Base-by-base conservation (phyloP, 2,888 invertebrate genomes). In the Drosophila multiciliata region DNA sequence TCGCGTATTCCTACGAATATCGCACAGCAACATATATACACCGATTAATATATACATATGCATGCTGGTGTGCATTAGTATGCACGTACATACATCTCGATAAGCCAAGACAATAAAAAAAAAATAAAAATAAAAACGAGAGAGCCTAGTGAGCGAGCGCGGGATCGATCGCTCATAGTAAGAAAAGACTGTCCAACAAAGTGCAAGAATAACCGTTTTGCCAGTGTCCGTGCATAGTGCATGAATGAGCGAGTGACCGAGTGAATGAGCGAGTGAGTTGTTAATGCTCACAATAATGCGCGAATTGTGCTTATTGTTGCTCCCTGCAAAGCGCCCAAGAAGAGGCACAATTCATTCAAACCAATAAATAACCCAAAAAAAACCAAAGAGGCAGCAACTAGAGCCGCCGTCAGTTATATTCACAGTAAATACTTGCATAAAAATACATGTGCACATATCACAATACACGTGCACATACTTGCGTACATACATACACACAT, bases 171-270 rank as follows among this genome's bases (percentile, higher is more conserved):
- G 52, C 48, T 23, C 29, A 35, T 23, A 38, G 40, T 11, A 54
- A 26, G 20, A 57, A 62, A 57, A 66, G 11, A 17, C 0, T 67
- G 59, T 77, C 73, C 78, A 78, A 81, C 78, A 78, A 81, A 69
- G 69, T 78, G 78, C 57, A 81, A 69, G 73, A 81, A 67, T 54
- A 66, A 81, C 68, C 65, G 59, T 75, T 75, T 74, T 55, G 50
- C 50, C 58, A 62, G 69, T 75, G 65, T 59, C 40, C 63, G 74
- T 74, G 59, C 62, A 48, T 55, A 45, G 8, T 23, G 45, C 23
- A 45, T 45, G 66, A 45, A 59, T 58, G 67, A 53, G 58, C 54
- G 42, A 55, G 52, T 35, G 29, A 40, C 20, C 54, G 42, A 50
- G 52, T 32, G 35, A 40, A 35, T 45, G 42, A 11, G 53, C 49